A percentile compares a stretch with the other conserved stretches of the same genome.
Evolutionary conservation across 1,140 invertebrate genomes (phyloP).

Genomic region (Drosophila punjabiensis): DNA sequence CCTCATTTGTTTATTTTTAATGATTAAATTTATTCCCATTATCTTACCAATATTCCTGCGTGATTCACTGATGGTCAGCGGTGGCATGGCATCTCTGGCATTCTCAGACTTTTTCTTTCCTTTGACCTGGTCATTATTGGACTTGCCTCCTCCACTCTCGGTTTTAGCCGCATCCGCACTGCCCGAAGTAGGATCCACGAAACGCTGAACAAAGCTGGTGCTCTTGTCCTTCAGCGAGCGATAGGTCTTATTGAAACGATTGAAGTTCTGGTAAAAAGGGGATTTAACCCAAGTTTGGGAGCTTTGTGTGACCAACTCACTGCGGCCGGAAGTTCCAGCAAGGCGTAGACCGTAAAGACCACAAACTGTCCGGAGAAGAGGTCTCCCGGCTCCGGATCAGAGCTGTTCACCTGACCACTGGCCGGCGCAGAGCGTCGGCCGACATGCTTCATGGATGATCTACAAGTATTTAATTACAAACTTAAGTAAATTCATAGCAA

Average conservation of each 20-base stretch:
- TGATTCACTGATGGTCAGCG: slow-evolving; percentile 79
- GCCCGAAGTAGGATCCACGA: slow-evolving; percentile 52
- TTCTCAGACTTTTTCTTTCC: slow-evolving; percentile 62
- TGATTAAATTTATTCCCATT: background rate
- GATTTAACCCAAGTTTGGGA: slow-evolving; percentile 9
- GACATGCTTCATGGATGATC: slow-evolving; percentile 73
- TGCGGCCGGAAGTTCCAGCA: slow-evolving; percentile 87
- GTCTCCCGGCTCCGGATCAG: slow-evolving; percentile 82
- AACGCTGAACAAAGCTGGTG: slow-evolving; percentile 69
- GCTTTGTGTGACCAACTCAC: slow-evolving; percentile 50
- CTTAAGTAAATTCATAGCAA: background rate
- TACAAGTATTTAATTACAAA: slow-evolving; percentile 19
- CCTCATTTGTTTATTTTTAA: too few relatives aligned
- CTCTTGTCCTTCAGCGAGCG: slow-evolving; percentile 77
- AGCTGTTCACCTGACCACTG: slow-evolving; percentile 31
- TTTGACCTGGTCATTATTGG: slow-evolving; percentile 43
- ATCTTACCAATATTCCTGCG: slow-evolving; percentile 74
- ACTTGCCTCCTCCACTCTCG: slow-evolving; percentile 32
- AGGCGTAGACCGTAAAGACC: slow-evolving; percentile 90
- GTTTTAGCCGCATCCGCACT: slow-evolving; percentile 28
- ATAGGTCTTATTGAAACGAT: slow-evolving; percentile 83
- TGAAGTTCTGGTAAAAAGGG: slow-evolving; percentile 71
- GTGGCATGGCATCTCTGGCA: slow-evolving; percentile 69
- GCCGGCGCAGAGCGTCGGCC: slow-evolving; percentile 29
- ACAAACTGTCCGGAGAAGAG: slow-evolving; percentile 89